phyloP scores from a whole-genome alignment of 1,140 invertebrate genomes.

The Eupristina koningsbergeri region DNA sequence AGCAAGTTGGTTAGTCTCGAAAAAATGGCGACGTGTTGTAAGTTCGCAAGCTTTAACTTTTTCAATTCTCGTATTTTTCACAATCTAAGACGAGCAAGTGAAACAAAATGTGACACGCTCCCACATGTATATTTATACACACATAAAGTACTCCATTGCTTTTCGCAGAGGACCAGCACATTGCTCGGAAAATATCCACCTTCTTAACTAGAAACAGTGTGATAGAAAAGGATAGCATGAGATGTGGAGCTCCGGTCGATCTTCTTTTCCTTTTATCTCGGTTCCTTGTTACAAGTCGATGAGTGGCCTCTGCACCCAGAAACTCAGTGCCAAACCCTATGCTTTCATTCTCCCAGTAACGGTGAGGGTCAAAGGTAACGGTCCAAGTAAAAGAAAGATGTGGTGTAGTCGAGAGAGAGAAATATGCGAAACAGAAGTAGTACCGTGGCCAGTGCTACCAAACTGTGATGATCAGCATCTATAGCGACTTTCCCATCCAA shows the following conservation, averaged over 20 bases:
- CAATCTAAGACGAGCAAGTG: neutral
- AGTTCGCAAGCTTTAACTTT: neutral
- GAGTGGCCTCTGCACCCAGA: neutral
- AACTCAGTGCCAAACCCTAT: slow-evolving; percentile 30
- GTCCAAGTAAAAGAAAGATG: neutral
- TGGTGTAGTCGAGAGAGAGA: slow-evolving; percentile 44
- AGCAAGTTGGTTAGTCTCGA: slow-evolving; percentile 22
- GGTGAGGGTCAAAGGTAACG: neutral
- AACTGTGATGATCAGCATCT: slow-evolving; percentile 48
- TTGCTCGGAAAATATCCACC: slow-evolving; percentile 26
- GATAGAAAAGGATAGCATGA: neutral
- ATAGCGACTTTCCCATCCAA: neutral
- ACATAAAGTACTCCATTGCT: neutral
- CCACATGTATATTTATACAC: too few relatives aligned
- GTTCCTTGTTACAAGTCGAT: slow-evolving; percentile 28
- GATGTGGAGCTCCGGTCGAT: neutral
- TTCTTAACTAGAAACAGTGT: neutral
- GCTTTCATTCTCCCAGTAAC: slow-evolving; percentile 22
- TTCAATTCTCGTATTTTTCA: slow-evolving; percentile 2
- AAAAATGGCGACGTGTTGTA: slow-evolving; percentile 10
- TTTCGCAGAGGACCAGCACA: neutral
- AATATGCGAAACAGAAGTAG: slow-evolving; percentile 58
- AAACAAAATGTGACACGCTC: neutral
- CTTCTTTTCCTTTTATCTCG: slow-evolving; percentile 1
- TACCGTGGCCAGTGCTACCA: slow-evolving; percentile 53